Conservation (phyloP, 2,797 vertebrate species). For the Sphenopsis melanotis region DNA sequence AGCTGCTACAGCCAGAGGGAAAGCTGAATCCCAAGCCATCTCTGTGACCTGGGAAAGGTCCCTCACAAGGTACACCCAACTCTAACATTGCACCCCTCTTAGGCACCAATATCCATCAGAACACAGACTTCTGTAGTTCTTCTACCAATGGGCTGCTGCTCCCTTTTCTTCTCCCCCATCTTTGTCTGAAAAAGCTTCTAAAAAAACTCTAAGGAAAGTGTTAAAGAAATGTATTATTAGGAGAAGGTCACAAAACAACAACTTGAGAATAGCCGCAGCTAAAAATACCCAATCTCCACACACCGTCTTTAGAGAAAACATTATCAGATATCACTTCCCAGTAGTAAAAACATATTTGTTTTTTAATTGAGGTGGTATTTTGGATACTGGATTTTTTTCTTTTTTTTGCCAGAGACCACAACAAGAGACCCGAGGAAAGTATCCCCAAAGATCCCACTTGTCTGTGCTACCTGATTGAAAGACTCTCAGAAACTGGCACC, state of each 20-base stretch:
- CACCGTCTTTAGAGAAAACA: neutral
- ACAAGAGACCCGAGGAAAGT: neutral
- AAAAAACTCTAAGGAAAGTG: neutral
- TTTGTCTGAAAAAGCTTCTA: neutral
- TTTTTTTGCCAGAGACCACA: neutral
- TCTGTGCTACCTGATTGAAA: neutral
- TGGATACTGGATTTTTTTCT: neutral
- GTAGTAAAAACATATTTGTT: neutral
- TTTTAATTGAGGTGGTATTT: neutral
- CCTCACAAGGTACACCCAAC: neutral
- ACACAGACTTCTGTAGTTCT: neutral
- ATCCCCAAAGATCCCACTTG: neutral
- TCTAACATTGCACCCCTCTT: rapidly evolving
- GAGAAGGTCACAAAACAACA: neutral
- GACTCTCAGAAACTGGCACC: neutral
- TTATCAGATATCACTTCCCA: constrained; percentile 4
- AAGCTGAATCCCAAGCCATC: neutral
- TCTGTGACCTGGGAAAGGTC: neutral
- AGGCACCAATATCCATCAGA: neutral
- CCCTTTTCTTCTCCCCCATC: neutral
- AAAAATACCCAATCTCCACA: constrained; percentile 3
- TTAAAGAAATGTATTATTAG: neutral
- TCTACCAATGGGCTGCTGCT: neutral
- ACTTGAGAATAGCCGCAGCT: neutral
- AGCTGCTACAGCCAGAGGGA: neutral